These are phyloP conservation scores for Oncorhynchus tshawytscha DNA, from an alignment of 2,113 vertebrate species.

Conservation along the genomic window DNA sequence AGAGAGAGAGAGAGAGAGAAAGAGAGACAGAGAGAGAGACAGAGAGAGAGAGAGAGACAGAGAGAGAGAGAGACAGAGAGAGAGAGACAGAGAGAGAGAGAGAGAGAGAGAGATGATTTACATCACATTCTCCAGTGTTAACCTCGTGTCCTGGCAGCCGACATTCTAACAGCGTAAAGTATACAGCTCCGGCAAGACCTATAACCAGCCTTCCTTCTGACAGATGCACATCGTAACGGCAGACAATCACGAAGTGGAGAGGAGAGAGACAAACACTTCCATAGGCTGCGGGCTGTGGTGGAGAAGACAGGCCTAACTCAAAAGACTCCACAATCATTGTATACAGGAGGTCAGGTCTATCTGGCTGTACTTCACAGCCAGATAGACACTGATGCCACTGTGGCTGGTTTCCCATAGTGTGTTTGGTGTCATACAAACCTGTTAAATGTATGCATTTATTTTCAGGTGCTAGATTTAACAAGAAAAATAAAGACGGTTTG, in stretches of 20 bases:
- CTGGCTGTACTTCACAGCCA: not conserved
- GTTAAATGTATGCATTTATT: not conserved
- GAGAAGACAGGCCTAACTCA: not conserved
- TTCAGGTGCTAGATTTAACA: not conserved
- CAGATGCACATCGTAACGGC: not conserved
- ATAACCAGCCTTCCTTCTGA: conserved; percentile 11
- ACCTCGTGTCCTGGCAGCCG: not conserved
- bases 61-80: too few species aligned
- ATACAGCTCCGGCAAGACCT: conserved; percentile 14
- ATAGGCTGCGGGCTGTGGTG: not conserved
- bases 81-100: not conserved
- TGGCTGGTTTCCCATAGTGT: not conserved
- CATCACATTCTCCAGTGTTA: not conserved
- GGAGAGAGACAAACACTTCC: not conserved
- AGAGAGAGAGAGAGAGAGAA: too few species aligned
- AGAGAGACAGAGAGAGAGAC: not conserved
- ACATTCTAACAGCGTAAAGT: not conserved
- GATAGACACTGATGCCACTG: not conserved
- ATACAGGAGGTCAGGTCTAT: too few species aligned
- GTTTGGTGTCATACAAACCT: not conserved
- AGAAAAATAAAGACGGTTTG: not conserved
- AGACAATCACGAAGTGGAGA: not conserved
- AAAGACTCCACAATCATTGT: not conserved
- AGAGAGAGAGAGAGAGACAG: not conserved
- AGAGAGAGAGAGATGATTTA: not conserved